phyloP scores from a whole-genome alignment of 2,797 vertebrate genomes.

The Neoniphon sammara region DNA sequence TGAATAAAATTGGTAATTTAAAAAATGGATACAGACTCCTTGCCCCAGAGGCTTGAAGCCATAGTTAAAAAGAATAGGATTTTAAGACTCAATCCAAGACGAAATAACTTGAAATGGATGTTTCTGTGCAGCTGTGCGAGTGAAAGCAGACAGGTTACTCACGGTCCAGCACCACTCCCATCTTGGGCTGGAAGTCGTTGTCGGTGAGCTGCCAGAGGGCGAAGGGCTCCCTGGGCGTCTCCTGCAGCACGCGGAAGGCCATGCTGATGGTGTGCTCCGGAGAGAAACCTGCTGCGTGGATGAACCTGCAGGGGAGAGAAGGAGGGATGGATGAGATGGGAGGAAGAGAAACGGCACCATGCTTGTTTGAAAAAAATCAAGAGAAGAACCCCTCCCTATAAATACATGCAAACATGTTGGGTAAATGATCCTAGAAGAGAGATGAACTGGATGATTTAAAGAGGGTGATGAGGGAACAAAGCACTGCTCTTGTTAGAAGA shows the following conservation, averaged over 20 bases:
- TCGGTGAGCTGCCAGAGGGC: slow-evolving; percentile 93
- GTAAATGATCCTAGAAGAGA: too few species aligned
- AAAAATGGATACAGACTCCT: too few species aligned
- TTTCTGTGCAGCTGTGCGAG: not conserved
- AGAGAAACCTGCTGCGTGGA: slow-evolving; percentile 86
- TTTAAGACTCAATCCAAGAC: not conserved
- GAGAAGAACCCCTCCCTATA: too few species aligned
- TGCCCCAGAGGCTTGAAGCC: not conserved
- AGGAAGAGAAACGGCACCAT: not conserved
- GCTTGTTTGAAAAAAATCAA: not conserved
- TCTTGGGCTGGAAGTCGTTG: slow-evolving; percentile 90
- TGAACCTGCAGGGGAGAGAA: slow-evolving; percentile 72
- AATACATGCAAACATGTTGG: too few species aligned
- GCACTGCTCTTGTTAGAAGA: too few species aligned
- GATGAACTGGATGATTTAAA: too few species aligned
- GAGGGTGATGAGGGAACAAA: too few species aligned
- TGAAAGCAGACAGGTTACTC: slow-evolving; percentile 64
- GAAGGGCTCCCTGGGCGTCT: slow-evolving; percentile 89
- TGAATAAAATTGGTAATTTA: too few species aligned
- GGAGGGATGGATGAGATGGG: not conserved
- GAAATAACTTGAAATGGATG: not conserved
- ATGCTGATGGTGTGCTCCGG: slow-evolving; percentile 88
- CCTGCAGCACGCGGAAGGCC: slow-evolving; percentile 88
- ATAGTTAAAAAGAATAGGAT: not conserved
- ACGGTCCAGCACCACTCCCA: slow-evolving; percentile 92